phyloP scores from a whole-genome alignment of 2,113 vertebrate genomes.

The Dicaeum eximium region DNA sequence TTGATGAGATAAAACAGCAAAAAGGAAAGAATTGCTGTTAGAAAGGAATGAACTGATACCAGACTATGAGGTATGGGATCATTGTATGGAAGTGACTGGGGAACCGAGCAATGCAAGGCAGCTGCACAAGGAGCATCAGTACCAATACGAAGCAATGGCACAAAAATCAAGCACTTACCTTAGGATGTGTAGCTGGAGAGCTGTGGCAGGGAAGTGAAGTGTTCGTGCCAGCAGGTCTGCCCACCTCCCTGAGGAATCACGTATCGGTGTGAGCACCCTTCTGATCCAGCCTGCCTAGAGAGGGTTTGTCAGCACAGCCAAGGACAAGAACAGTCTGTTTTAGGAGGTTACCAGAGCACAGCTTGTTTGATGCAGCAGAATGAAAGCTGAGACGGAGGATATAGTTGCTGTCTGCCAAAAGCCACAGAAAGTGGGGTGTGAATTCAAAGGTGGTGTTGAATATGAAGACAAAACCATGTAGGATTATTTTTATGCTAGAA shows the following conservation, averaged over 20 bases:
- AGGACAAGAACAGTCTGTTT: background rate
- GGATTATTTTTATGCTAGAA: background rate
- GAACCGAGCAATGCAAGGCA: background rate
- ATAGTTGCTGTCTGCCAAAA: background rate
- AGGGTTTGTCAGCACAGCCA: background rate
- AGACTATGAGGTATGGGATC: background rate
- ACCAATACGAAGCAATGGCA: background rate
- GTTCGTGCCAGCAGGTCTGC: background rate
- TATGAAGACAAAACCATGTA: background rate
- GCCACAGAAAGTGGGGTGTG: background rate
- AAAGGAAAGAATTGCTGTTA: background rate
- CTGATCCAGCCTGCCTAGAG: background rate
- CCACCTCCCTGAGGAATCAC: background rate
- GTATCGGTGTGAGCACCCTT: rapidly evolving
- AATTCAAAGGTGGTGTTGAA: background rate
- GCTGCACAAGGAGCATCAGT: background rate
- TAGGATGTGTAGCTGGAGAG: background rate
- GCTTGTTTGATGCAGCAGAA: background rate
- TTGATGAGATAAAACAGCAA: background rate
- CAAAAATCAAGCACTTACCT: background rate
- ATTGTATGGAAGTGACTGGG: background rate
- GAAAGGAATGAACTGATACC: background rate
- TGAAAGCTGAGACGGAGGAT: background rate
- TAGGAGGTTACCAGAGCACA: background rate
- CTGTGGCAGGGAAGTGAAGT: background rate